Percentiles rank a stretch among this genome's conserved stretches.
phyloP scores from a whole-genome alignment of 1,140 invertebrate species.

The Drosophila azteca region DNA sequence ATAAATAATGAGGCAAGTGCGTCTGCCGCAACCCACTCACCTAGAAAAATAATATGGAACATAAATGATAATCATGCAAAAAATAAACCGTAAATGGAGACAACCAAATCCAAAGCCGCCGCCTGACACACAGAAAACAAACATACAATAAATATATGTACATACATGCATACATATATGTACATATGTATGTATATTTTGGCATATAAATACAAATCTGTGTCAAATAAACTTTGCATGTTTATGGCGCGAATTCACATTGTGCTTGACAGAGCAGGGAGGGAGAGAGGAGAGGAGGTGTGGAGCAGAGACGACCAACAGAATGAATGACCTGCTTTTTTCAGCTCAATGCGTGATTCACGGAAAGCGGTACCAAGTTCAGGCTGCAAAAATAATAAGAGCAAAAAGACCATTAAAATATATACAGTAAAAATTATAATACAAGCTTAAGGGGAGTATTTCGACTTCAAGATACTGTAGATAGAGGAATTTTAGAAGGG shows the following conservation, averaged over 20 bases:
- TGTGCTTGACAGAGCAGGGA: slow-evolving; percentile 15
- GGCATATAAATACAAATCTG: slow-evolving; percentile 49
- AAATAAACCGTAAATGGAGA: background rate
- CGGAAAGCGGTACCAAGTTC: slow-evolving; percentile 73
- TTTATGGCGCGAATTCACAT: slow-evolving; percentile 62
- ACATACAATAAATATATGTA: background rate
- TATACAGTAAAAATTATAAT: background rate
- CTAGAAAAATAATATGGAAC: background rate
- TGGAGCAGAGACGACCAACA: too few species aligned
- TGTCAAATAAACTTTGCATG: slow-evolving; percentile 79
- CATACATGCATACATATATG: background rate
- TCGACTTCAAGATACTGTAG: too few species aligned
- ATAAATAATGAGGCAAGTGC: background rate
- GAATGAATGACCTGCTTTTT: slow-evolving; percentile 65
- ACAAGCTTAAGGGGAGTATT: too few species aligned
- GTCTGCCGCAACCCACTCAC: too few species aligned
- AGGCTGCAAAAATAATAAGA: slow-evolving; percentile 38
- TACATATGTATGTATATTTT: slow-evolving; percentile 12
- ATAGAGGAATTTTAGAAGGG: background rate
- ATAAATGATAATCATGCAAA: background rate
- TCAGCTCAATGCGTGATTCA: slow-evolving; percentile 61
- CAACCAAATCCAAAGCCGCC: background rate
- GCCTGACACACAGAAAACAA: background rate
- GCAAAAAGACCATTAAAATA: slow-evolving; percentile 28
- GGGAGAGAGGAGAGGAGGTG: slow-evolving; percentile 2